Evolutionary conservation across 2,797 vertebrate genomes (phyloP), one percentile per base, ranked within the genome.

Genomic region (Psittacula echo): DNA sequence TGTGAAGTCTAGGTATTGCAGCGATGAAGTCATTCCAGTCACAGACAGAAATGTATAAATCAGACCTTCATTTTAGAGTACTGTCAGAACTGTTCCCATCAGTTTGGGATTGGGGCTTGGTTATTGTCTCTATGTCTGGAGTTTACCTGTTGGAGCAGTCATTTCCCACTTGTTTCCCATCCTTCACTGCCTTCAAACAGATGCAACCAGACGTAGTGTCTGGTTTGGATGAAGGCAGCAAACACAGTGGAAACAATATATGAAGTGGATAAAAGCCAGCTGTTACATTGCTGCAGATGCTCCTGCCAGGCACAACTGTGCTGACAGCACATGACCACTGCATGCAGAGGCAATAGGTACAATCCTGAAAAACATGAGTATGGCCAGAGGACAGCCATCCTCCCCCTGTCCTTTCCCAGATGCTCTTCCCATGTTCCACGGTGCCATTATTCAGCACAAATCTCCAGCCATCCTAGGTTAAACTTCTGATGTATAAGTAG

Each of bases 341-440:
- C 18, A 6, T 1, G 10, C 34, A 72, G 32, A 79, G 23, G 22
- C 64, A n/a, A 4, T 20, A 50, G 66, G 8, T 20, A 41, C 50
- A 19, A 9, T 66, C 50, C 60, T 82, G 80, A 67, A 45, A 91
- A 67, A 66, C 30, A 6, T 1, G 13, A 64, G 1, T 4, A 2
- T 56, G 32, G 32, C 27, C 75, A 73, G 30, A 66, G 22, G 50
- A 44, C 0, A 3, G 14, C 21, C 0, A 0, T 67, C 41, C 41
- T 83, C 17, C 56, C 85, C 24, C 41, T 0, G 0, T 34, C 27
- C 71, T 71, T 82, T 64, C 30, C 30, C 54, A 50, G 53, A 45
- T 68, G 29, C 14, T 39, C 6, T 86, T 75, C 62, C 14, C 8
- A 2, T 51, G 7, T 80, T 68, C 24, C 66, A 68, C 12, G 13